Evolutionary conservation across 92 coral and sea anemone species (phyloP).

Genomic region (Palythoa grandiflora): DNA sequence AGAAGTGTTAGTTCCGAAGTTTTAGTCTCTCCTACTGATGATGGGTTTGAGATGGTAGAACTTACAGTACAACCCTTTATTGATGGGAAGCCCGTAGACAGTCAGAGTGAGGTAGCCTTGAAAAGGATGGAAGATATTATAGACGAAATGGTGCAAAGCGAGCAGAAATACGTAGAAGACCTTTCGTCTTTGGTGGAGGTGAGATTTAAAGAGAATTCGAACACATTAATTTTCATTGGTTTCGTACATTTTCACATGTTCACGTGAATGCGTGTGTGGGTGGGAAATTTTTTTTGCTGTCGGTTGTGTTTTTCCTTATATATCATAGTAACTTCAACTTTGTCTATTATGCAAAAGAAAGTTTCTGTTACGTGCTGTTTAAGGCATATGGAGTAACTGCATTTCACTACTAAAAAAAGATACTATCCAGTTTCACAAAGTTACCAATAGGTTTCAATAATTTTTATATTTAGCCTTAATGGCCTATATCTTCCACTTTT

Average conservation of each 20-base stretch:
- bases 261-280: no score
- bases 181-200: conserved; percentile 90
- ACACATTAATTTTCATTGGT: background rate
- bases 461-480: background rate
- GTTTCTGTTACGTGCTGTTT: no score
- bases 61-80: conserved; percentile 80
- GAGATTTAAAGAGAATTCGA: background rate
- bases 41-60: conserved; percentile 81
- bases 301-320: no score
- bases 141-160: conserved; percentile 79
- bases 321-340: no score
- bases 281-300: no score
- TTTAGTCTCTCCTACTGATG: conserved; percentile 61
- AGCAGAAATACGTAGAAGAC: conserved; percentile 83
- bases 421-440: no score
- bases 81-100: conserved; percentile 66
- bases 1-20: conserved; percentile 67
- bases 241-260: background rate
- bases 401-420: no score
- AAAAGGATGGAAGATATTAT: conserved; percentile 78
- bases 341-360: no score
- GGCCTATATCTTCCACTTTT: no score
- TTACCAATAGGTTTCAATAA: background rate
- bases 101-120: conserved; percentile 59
- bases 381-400: no score